Evolutionary conservation across 2,797 vertebrate genomes (phyloP).

Genomic region (Clangula hyemalis): DNA sequence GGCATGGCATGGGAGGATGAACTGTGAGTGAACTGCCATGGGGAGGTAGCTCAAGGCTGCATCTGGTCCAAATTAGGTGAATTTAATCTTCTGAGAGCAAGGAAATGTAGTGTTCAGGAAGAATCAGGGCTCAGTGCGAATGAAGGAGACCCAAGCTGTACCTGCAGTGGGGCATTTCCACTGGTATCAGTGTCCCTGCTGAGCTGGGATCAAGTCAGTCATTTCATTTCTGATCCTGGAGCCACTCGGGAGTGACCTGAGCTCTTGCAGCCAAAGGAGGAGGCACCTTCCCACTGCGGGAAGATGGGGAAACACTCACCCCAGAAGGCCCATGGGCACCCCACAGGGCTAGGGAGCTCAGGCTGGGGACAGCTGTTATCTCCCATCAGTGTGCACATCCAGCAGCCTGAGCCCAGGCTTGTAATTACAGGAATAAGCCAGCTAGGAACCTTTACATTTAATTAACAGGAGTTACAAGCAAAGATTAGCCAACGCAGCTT

Average conservation of each 20-base stretch:
- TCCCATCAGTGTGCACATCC: background rate
- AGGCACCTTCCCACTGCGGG: rapidly evolving
- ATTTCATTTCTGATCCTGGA: background rate
- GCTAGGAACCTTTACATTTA: background rate
- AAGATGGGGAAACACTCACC: background rate
- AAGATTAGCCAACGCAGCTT: background rate
- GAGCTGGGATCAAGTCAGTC: background rate
- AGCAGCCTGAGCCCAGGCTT: background rate
- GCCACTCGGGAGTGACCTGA: background rate
- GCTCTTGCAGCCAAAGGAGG: background rate
- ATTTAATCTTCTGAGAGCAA: background rate
- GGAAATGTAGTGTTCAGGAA: background rate
- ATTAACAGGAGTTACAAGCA: background rate
- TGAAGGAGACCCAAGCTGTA: background rate
- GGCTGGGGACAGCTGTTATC: background rate
- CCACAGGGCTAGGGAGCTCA: background rate
- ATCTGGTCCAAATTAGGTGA: background rate
- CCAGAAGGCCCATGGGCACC: rapidly evolving
- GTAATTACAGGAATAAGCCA: background rate
- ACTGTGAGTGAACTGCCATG: background rate
- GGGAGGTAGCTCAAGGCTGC: background rate
- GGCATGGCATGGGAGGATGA: background rate
- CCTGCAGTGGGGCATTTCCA: background rate
- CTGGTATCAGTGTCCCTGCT: background rate
- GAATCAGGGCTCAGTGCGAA: background rate